Evolutionary conservation across 2,797 vertebrate species (phyloP).

Genomic region (Picus viridis): DNA sequence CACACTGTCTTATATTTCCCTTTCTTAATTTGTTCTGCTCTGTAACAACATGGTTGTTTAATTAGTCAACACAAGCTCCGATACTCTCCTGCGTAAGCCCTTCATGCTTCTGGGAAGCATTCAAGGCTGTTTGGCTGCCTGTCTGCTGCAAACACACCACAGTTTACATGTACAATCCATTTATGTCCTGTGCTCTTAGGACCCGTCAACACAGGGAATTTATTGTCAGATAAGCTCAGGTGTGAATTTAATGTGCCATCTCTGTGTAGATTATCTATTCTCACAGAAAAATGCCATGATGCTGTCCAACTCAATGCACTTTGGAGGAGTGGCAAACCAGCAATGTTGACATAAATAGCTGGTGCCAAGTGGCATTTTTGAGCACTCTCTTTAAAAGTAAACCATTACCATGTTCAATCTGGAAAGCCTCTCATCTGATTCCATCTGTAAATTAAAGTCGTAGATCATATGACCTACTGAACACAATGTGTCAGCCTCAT

Average conservation of each 20-base stretch:
- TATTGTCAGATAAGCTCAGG: background rate
- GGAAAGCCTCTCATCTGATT: background rate
- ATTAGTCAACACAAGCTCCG: background rate
- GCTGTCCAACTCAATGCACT: background rate
- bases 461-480: background rate
- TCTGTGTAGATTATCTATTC: background rate
- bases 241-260: background rate
- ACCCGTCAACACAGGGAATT: background rate
- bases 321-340: background rate
- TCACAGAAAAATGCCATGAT: background rate
- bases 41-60: background rate
- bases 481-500: fast-evolving
- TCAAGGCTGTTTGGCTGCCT: background rate
- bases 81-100: background rate
- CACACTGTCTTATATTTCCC: background rate
- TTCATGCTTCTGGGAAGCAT: background rate
- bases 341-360: background rate
- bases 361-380: background rate
- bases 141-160: background rate
- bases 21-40: background rate
- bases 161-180: background rate
- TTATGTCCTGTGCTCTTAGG: background rate
- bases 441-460: background rate
- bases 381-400: background rate
- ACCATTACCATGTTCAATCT: background rate